Base-by-base conservation (phyloP, 2,113 vertebrate species). In the Forbesichthys agassizii region DNA sequence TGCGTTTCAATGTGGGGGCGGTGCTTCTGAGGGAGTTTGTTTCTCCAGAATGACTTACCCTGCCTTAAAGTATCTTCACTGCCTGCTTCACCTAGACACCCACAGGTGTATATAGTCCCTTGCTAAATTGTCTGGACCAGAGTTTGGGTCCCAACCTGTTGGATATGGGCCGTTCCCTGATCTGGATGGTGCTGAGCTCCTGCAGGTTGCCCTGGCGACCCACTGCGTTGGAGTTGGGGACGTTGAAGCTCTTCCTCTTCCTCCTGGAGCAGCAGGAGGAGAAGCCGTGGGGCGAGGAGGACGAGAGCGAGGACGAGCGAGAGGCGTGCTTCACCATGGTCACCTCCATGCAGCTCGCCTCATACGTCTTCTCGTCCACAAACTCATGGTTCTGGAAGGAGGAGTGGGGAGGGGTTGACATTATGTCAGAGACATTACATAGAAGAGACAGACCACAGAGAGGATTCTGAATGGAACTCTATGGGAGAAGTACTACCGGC, bases 101-200 rank as follows among this genome's bases (percentile, higher is more conserved):
- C 27, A 27, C 27, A 27, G 27, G 36, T 42, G 4, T 42, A 42
- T 42, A 6, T 42, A 42, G 36, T 42, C 36, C 36, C 36, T 42
- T 5, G 27, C 36, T 6, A 42, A 42, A 42, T 42, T 16, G 68
- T 33, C 57, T 33, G 12, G 54, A 16, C 13, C 11, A 48, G 12
- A 47, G 54, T 42, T 16, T 47, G 33, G 12, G 6, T 52, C 3
- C 18, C 54, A 93, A 96, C 95, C 95, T 99, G 93, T 97, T 96
- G 59, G 87, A 91, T 27, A 94, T 79, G 0, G 94, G 94, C 66
- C 95, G 92, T 88, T 99, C 96, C 90, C 93, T 84, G 92, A 98
- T 96, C 82, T 98, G 95, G 89, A 99, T 97, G 68, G 96, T 98
- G 84, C 96, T 99, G 74, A 99, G 96, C 85, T 99, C 97, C 78